A percentile compares a stretch with the other conserved stretches of the same genome.
Evolutionary conservation across 2,113 vertebrate species (phyloP).

Genomic region (Anser cygnoides): DNA sequence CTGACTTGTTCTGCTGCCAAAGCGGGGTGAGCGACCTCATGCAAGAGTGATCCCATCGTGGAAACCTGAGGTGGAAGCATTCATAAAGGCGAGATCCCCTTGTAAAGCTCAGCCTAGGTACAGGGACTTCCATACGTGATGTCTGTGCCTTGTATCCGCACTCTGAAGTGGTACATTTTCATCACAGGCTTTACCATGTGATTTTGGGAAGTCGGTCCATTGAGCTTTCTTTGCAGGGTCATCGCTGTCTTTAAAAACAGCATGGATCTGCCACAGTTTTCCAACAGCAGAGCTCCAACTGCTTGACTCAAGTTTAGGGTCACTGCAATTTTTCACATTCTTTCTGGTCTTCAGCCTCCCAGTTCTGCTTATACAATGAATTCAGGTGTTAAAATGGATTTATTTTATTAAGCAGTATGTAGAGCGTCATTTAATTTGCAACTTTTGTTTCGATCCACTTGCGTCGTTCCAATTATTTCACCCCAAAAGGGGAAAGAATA

Average conservation of each 20-base stretch:
- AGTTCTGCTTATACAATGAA: not conserved
- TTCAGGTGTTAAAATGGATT: not conserved
- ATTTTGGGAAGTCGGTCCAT: not conserved
- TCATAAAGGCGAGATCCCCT: not conserved
- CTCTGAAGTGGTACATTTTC: not conserved
- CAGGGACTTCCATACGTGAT: not conserved
- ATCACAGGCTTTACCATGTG: not conserved
- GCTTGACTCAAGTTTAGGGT: not conserved
- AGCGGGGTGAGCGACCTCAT: not conserved
- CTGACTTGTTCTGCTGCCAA: not conserved
- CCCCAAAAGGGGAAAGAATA: not conserved
- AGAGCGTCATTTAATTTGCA: not conserved
- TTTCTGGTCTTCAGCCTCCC: not conserved
- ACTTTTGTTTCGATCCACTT: not conserved
- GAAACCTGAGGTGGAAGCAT: not conserved
- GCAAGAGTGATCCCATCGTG: not conserved
- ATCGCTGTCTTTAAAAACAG: not conserved
- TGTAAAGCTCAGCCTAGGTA: not conserved
- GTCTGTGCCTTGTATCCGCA: not conserved
- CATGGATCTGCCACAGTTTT: not conserved
- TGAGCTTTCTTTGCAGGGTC: not conserved
- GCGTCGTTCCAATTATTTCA: constrained; percentile 1
- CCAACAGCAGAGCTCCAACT: not conserved
- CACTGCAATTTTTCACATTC: not conserved
- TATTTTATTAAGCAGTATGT: not conserved